A percentile compares a stretch with the other conserved stretches of the same genome.
Evolutionary conservation across 1,140 invertebrate species (phyloP).

Genomic region (Drosophila gunungcola): DNA sequence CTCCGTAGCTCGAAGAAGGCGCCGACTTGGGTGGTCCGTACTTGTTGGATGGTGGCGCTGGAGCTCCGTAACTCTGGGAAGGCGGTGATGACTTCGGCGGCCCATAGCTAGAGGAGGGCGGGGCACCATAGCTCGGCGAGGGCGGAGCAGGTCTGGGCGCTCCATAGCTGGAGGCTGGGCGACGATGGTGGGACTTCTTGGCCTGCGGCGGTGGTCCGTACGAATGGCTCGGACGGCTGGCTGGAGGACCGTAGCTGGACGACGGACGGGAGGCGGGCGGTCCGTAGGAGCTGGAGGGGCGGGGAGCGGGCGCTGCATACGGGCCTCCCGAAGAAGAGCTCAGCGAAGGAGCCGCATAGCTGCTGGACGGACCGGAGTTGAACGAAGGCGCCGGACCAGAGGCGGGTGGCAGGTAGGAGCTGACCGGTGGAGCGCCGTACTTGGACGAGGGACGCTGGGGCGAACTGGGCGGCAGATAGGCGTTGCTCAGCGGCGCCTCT

Average conservation of each 20-base stretch:
- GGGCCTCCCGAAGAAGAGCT: constrained; percentile 58
- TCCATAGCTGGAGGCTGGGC: constrained; percentile 78
- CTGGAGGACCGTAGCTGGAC: constrained; percentile 84
- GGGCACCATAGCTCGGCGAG: constrained; percentile 70
- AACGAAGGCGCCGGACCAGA: constrained; percentile 78
- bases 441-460: constrained; percentile 55
- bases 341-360: constrained; percentile 84
- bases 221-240: constrained; percentile 71
- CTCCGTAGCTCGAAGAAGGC: constrained; percentile 82
- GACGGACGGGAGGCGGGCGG: constrained; percentile 65
- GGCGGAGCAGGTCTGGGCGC: constrained; percentile 60
- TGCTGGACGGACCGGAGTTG: constrained; percentile 84
- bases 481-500: constrained; percentile 73
- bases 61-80: constrained; percentile 85
- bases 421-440: constrained; percentile 68
- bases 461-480: constrained; percentile 57
- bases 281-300: constrained; percentile 78
- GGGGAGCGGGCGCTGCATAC: constrained; percentile 83
- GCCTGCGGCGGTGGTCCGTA: constrained; percentile 81
- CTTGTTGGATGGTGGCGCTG: constrained; percentile 84
- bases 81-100: constrained; percentile 74
- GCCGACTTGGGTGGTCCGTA: constrained; percentile 85
- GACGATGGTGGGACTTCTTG: constrained; percentile 56
- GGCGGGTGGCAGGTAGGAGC: constrained; percentile 79
- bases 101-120: constrained; percentile 81